Evolutionary conservation across 2,797 vertebrate genomes (phyloP).

Genomic region (Phalloptychus januarius): DNA sequence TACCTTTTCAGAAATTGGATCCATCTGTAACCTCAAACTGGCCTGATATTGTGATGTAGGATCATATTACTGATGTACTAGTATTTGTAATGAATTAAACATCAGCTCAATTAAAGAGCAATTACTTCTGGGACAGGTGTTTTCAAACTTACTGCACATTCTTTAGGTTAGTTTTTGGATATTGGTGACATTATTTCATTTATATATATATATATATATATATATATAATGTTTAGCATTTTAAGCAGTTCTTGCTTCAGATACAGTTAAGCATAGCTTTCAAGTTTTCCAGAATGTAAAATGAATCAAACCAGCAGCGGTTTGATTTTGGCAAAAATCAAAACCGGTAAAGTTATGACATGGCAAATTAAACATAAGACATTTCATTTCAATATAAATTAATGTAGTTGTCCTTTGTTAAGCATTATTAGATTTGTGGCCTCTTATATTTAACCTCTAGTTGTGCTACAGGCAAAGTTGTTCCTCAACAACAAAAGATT

Average conservation of each 20-base stretch:
- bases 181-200: not conserved
- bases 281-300: not conserved
- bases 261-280: not conserved
- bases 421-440: not conserved
- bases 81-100: not conserved
- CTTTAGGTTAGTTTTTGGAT: not conserved
- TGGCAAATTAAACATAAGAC: not conserved
- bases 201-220: not conserved
- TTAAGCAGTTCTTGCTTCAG: not conserved
- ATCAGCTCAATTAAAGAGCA: not conserved
- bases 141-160: not conserved
- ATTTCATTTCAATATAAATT: not conserved
- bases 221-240: not conserved
- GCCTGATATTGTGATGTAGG: not conserved
- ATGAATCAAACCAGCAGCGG: not conserved
- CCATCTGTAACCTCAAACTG: not conserved
- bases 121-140: not conserved
- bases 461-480: not conserved
- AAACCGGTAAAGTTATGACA: not conserved
- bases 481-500: conserved; percentile 1
- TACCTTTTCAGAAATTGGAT: not conserved
- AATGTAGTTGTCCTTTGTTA: not conserved
- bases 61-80: not conserved
- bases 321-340: not conserved
- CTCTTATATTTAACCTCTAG: not conserved